phyloP scores from a whole-genome alignment of 64 coral and sea anemone species.

The Stylophora pistillata region DNA sequence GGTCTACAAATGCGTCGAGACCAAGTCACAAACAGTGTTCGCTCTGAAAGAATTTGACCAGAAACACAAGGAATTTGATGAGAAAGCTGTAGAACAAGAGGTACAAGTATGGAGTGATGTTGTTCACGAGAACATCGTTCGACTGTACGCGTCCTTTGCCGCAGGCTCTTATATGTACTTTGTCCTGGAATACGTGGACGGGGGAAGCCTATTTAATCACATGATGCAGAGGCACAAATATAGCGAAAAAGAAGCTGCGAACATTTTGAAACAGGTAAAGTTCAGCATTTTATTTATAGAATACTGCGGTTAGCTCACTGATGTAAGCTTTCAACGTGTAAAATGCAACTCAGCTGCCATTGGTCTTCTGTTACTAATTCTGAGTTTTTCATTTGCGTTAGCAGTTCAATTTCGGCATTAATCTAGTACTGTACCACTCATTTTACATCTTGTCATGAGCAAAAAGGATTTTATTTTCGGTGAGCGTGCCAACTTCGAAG shows the following conservation, averaged over 20 bases:
- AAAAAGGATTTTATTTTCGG: neutral
- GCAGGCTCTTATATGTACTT: conserved; percentile 82
- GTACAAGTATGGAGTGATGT: conserved; percentile 78
- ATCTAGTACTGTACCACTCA: neutral
- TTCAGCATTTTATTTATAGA: neutral
- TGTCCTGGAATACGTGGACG: conserved; percentile 78
- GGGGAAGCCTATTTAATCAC: conserved; percentile 76
- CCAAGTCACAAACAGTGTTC: conserved; percentile 74
- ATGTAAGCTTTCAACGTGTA: neutral
- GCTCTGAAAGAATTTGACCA: conserved; percentile 92
- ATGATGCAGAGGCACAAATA: conserved; percentile 79
- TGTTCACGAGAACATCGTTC: conserved; percentile 77
- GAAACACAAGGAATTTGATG: conserved; percentile 75
- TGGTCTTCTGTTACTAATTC: neutral
- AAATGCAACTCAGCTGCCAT: neutral
- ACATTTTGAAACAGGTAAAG: conserved; percentile 77
- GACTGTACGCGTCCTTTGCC: conserved; percentile 72
- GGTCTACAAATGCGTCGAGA: conserved; percentile 83
- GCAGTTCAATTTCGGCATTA: neutral
- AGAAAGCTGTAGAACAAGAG: conserved; percentile 68
- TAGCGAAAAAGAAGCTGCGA: conserved; percentile 78
- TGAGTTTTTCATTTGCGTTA: neutral
- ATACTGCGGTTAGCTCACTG: neutral
- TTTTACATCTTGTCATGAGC: neutral
- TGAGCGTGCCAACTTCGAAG: no score